Percentiles rank a stretch among this genome's conserved stretches.
These are phyloP conservation scores for Numenius arquata DNA, from an alignment of 2,113 vertebrate species.

Conservation along the genomic window DNA sequence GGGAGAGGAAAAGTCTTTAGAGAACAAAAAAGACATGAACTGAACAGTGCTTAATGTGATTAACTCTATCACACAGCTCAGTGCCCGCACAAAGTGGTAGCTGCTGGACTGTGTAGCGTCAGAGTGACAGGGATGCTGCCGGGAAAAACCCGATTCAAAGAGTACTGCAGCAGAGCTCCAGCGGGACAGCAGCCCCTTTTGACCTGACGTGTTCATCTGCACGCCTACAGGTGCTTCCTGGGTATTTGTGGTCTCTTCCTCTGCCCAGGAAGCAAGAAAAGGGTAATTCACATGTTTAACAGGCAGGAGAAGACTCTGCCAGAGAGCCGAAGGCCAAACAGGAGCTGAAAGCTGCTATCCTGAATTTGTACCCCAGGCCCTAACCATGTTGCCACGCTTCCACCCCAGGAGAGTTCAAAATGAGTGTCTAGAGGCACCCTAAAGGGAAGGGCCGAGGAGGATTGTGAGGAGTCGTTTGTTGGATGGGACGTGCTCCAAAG, in stretches of 20 bases:
- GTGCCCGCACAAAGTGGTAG: neutral
- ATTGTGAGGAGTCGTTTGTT: neutral
- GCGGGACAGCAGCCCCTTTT: neutral
- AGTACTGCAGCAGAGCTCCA: neutral
- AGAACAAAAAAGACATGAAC: conserved; percentile 43
- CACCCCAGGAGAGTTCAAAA: neutral
- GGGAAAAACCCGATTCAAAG: neutral
- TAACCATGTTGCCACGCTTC: neutral
- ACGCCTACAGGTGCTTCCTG: accelerated
- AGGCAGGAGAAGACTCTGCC: neutral
- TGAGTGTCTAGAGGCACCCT: neutral
- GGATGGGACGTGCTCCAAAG: neutral
- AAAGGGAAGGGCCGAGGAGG: neutral
- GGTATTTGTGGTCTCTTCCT: neutral
- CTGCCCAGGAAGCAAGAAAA: neutral
- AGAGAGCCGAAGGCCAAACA: neutral
- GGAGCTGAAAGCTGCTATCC: neutral
- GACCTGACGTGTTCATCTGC: accelerated
- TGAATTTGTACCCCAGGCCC: neutral
- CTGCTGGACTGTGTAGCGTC: neutral
- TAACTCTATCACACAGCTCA: conserved; percentile 46
- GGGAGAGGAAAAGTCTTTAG: conserved; percentile 27
- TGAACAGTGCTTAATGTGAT: conserved; percentile 15
- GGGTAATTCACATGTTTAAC: neutral
- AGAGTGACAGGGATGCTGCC: neutral